These are phyloP conservation scores for Syrista parreyssii DNA, from an alignment of 2,888 invertebrate species.

Conservation along the genomic window DNA sequence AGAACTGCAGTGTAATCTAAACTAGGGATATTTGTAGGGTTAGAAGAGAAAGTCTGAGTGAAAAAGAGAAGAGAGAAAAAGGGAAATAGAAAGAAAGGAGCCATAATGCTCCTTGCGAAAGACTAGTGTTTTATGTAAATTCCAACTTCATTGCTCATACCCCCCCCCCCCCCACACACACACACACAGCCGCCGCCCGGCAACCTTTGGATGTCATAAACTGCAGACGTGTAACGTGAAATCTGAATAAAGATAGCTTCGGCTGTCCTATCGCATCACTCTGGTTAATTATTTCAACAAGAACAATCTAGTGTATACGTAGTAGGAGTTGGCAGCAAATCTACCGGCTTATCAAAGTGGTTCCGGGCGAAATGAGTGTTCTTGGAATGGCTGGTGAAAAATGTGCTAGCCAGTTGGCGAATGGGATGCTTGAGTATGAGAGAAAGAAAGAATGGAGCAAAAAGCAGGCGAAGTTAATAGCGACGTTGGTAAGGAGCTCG, in stretches of 20 bases:
- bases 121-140: no score
- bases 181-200: no score
- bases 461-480: neutral
- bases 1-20: neutral
- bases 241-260: neutral
- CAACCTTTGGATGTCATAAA: no score
- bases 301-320: neutral
- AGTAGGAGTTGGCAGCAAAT: neutral
- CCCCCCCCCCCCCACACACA: no score
- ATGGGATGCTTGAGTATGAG: neutral
- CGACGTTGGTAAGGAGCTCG: conserved; percentile 17
- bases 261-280: neutral
- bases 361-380: neutral
- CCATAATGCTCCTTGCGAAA: neutral
- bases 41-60: neutral
- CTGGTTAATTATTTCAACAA: neutral
- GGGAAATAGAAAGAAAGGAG: neutral
- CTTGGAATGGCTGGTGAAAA: neutral
- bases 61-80: neutral
- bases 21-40: neutral
- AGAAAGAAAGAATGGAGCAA: neutral
- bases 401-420: neutral
- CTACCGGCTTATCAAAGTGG: neutral
- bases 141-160: no score
- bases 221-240: neutral